Conservation (phyloP, 2,113 vertebrate species). For the Nibea coibor region DNA sequence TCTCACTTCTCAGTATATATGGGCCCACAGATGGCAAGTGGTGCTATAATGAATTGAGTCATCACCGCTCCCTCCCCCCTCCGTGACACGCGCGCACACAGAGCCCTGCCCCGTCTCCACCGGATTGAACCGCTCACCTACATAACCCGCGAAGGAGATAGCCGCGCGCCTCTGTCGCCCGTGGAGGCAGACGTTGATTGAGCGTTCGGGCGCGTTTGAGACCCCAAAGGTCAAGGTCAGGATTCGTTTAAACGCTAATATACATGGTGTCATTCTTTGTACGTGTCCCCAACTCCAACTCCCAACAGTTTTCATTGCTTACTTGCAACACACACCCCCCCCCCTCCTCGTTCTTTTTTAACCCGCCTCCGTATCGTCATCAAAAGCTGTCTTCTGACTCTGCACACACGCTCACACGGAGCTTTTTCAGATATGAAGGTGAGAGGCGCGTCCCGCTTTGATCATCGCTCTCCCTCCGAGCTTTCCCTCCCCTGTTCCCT, state of each 20-base stretch:
- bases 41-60: slow-evolving; percentile 64
- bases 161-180: slow-evolving; percentile 30
- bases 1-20: slow-evolving; percentile 57
- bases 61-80: not conserved
- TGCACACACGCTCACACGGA: not conserved
- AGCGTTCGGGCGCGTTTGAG: slow-evolving; percentile 4
- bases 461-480: slow-evolving; percentile 21
- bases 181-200: slow-evolving; percentile 12
- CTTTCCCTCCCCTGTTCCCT: slow-evolving; percentile 1
- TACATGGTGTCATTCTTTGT: not conserved
- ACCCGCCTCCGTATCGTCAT: slow-evolving; percentile 8
- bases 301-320: not conserved
- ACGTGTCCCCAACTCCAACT: not conserved
- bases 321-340: not conserved
- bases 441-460: slow-evolving; percentile 43
- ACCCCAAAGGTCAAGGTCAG: slow-evolving; percentile 14
- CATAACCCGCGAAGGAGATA: slow-evolving; percentile 11
- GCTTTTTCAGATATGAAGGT: slow-evolving; percentile 28
- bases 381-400: slow-evolving; percentile 13
- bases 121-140: slow-evolving; percentile 35
- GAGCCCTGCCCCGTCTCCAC: slow-evolving; percentile 22
- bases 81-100: not conserved
- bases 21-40: slow-evolving; percentile 64
- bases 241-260: not conserved
- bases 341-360: not conserved